These are phyloP conservation scores for Athene noctua DNA, from an alignment of 2,113 vertebrate species.

Conservation along the genomic window DNA sequence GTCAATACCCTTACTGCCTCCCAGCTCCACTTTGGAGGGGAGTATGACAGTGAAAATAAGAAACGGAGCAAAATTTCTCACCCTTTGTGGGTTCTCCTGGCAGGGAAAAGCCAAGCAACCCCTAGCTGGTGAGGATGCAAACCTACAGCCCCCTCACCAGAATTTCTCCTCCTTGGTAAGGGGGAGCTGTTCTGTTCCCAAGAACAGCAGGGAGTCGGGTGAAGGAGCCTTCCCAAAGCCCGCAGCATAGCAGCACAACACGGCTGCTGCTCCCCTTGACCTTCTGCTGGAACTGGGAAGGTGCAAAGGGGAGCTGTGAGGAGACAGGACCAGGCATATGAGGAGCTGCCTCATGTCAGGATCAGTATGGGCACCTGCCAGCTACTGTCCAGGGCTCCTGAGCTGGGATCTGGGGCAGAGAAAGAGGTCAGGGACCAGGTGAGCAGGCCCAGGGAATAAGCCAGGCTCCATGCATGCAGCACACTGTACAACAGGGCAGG, in stretches of 20 bases:
- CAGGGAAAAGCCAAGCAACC: neutral
- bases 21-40: neutral
- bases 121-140: neutral
- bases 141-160: neutral
- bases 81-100: neutral
- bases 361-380: neutral
- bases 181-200: neutral
- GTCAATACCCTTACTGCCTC: neutral
- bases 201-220: neutral
- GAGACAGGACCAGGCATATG: neutral
- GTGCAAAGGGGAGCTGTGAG: neutral
- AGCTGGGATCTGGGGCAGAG: neutral
- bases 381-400: neutral
- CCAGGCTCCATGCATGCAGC: neutral
- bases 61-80: neutral
- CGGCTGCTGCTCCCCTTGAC: neutral
- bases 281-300: neutral
- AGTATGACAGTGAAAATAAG: neutral
- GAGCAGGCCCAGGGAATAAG: neutral
- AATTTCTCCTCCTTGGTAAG: neutral
- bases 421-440: neutral
- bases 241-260: rapidly evolving
- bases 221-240: neutral
- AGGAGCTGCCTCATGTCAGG: neutral
- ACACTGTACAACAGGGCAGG: neutral